phyloP scores from a whole-genome alignment of 2,888 invertebrate genomes.

The Tenthredo livida region DNA sequence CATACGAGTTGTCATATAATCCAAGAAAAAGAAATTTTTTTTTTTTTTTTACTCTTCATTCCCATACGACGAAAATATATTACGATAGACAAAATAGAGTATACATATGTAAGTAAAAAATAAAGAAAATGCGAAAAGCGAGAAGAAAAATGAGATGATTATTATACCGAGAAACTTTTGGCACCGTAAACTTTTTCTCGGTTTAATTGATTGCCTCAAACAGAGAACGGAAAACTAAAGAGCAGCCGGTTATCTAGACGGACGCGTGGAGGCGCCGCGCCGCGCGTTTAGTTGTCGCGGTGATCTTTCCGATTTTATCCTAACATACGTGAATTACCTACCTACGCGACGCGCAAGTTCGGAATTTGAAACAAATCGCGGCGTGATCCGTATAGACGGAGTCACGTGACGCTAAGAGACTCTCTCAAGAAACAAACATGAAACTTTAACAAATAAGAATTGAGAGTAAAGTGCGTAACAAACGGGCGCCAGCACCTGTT shows the following conservation, averaged over 20 bases:
- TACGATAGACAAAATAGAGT: neutral
- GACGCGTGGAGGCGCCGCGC: neutral
- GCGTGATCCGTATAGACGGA: neutral
- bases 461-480: neutral
- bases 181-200: neutral
- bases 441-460: neutral
- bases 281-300: neutral
- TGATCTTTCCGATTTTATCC: neutral
- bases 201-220: neutral
- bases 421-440: neutral
- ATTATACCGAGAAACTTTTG: neutral
- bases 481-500: neutral
- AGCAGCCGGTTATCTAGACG: neutral
- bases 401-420: neutral
- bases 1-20: neutral
- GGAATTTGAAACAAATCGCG: constrained; percentile 14
- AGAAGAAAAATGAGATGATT: neutral
- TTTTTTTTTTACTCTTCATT: neutral
- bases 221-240: neutral
- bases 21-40: neutral
- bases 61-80: neutral
- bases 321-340: neutral
- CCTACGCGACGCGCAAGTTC: neutral
- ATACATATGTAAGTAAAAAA: too few relatives aligned
- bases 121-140: too few relatives aligned